Base-by-base conservation (phyloP, 1,140 invertebrate species). In the Bombyx mandarina region DNA sequence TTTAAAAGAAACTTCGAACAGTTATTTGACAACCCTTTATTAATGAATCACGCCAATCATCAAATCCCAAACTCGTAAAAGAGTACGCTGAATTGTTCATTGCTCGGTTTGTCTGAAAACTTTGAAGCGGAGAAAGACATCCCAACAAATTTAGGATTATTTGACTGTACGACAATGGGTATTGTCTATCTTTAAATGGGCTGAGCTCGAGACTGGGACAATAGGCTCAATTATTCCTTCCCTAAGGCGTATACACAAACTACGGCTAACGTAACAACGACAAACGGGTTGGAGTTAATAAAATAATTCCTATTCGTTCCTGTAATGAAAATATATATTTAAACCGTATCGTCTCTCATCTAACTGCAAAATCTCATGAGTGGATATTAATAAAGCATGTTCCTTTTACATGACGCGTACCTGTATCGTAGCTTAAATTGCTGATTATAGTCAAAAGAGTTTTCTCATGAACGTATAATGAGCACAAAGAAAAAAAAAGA, bases 121-220 rank as follows among this genome's bases (percentile, higher is more conserved):
- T 72, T 69, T 61, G 55, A 52, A 69, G 62, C 66, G 65, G 52
- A 65, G 66, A 71, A 73, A 77, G 71, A 75, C 71, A 74, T 75
- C 71, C 62, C 62, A 70, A 75, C 70, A 77, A 73, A 76, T 75
- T 79, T 71, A 66, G 72, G 69, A 75, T 75, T 70, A 79, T 75
- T 77, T 73, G 70, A 75, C 62, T 73, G 62, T 64, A 70, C 63
- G 69, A 79, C 76, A 79, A 76, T 75, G 68, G 76, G 72, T 66
- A 77, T 79, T 77, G 76, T 79, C 70, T 79, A 72, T 72, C 72
- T 76, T 71, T 66, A 76, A 79, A 76, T 73, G 65, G 69, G 68
- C 67, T 69, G 69, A 63, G 70, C 67, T 63, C 60, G 65, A 72
- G 63, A 49, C 66, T 53, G 65, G 71, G 63, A 77, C 76, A 79